Evolutionary conservation across 2,113 vertebrate species (phyloP), one percentile per base, ranked within the genome.

Genomic region (Acanthochromis polyacanthus): DNA sequence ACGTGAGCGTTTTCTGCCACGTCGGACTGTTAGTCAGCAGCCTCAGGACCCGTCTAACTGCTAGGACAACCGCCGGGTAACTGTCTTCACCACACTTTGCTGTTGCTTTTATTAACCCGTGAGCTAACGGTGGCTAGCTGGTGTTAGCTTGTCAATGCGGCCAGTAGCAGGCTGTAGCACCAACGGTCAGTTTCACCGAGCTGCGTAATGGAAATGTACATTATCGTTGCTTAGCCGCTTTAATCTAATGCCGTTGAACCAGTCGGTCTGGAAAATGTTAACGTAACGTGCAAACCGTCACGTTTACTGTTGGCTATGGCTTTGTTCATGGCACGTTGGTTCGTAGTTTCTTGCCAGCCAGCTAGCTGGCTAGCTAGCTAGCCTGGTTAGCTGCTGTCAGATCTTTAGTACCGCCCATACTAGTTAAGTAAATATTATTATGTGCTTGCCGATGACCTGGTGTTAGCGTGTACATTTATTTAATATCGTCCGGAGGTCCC

Each of bases 291-390:
- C 55, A 36, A 60, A 81, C 16, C 23, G 40, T 48, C 5, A 5
- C 16, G 16, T 10, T 60, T 19, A 28, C 19, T 75, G 30, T 60
- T 69, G 19, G 57, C 43, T 67, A 11, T 50, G 69, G 58, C 81
- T 48, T 87, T 89, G 85, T 76, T 80, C 75, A 28, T n/a, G 62
- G 82, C 85, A 86, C 78, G 87, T 71, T 84, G 86, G 12, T 62
- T 76, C 51, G 69, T 45, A 71, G 58, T 46, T 73, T 45, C 25
- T 4, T 36, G 65, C 57, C 48, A 60, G 69, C 56, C 63, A 43
- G 36, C 52, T 78, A 79, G 59, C 71, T n/a, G n/a, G n/a, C n/a
- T n/a, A n/a, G n/a, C 56, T 66, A 43, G 36, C 52, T 78, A 79
- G 59, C 71, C 48, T 19, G 46, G 83, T 38, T 82, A 88, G 68